phyloP scores from a whole-genome alignment of 1,140 invertebrate species.

The Bradynema listronoti region DNA sequence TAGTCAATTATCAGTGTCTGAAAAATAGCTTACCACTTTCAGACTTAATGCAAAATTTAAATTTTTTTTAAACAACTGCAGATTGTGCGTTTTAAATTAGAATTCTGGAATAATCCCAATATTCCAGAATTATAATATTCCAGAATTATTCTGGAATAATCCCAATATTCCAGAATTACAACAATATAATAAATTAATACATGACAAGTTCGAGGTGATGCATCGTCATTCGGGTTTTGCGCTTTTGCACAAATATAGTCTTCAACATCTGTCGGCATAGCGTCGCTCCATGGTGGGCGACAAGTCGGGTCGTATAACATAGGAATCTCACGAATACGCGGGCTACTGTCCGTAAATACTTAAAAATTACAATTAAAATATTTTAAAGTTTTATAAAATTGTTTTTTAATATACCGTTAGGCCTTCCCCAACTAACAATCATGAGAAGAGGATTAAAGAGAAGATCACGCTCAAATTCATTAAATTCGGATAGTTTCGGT shows the following conservation, averaged over 20 bases:
- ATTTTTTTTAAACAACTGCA: no score
- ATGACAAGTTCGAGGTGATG: slow-evolving; percentile 38
- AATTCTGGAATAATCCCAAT: no score
- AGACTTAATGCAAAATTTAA: no score
- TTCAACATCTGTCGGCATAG: slow-evolving; percentile 23
- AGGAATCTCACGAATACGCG: slow-evolving; percentile 39
- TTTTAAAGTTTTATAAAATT: not conserved
- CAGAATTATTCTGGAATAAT: no score
- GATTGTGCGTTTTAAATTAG: no score
- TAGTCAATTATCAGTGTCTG: no score
- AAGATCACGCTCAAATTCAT: not conserved
- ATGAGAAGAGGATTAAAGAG: slow-evolving; percentile 12
- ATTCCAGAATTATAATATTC: no score
- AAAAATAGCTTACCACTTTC: no score
- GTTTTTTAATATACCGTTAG: slow-evolving; percentile 18
- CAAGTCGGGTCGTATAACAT: slow-evolving; percentile 34
- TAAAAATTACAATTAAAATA: slow-evolving; percentile 8
- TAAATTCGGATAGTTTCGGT: no score
- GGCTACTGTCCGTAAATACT: slow-evolving; percentile 27
- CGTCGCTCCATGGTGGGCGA: slow-evolving; percentile 28
- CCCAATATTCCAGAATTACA: no score
- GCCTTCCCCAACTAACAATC: slow-evolving; percentile 24
- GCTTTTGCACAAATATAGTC: slow-evolving; percentile 44
- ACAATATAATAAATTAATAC: no score
- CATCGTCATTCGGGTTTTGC: slow-evolving; percentile 28